Conservation (phyloP, 2,797 vertebrate genomes). For the Enteromius radiatus region DNA sequence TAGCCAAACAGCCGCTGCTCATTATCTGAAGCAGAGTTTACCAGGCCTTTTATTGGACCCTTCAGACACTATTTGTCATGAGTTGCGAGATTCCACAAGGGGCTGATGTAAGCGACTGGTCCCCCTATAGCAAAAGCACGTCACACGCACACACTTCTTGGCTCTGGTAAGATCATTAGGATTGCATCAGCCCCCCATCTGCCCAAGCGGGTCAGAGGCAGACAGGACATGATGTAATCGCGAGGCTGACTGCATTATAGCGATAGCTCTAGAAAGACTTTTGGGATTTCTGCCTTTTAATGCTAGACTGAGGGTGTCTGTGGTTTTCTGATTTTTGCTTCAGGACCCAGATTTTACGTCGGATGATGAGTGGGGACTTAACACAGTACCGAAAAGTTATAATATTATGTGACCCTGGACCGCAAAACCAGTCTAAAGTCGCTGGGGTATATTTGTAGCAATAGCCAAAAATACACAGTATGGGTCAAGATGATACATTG, state of each 20-base stretch:
- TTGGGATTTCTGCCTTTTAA: slow-evolving; percentile 24
- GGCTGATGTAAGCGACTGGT: slow-evolving; percentile 68
- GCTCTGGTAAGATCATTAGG: slow-evolving; percentile 63
- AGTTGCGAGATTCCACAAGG: slow-evolving; percentile 68
- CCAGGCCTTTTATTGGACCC: slow-evolving; percentile 64
- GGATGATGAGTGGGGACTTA: neutral
- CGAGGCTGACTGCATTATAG: slow-evolving; percentile 48
- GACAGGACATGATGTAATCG: slow-evolving; percentile 69
- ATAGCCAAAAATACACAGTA: no score
- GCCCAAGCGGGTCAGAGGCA: slow-evolving; percentile 57
- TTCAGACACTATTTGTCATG: slow-evolving; percentile 67
- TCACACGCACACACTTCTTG: slow-evolving; percentile 66
- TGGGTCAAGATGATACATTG: no score
- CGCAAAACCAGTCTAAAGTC: no score
- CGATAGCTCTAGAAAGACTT: slow-evolving; percentile 28
- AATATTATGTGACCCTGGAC: no score
- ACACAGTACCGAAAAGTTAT: neutral
- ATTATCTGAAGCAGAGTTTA: slow-evolving; percentile 54
- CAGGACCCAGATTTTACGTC: slow-evolving; percentile 5
- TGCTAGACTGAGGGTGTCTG: slow-evolving; percentile 8
- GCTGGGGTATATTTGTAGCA: no score
- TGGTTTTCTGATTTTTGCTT: neutral
- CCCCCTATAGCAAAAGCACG: slow-evolving; percentile 63
- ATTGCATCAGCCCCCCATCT: slow-evolving; percentile 68
- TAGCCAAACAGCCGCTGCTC: slow-evolving; percentile 56